These are phyloP conservation scores for Caerostris darwini DNA, from an alignment of 1,140 invertebrate species.

Conservation along the genomic window DNA sequence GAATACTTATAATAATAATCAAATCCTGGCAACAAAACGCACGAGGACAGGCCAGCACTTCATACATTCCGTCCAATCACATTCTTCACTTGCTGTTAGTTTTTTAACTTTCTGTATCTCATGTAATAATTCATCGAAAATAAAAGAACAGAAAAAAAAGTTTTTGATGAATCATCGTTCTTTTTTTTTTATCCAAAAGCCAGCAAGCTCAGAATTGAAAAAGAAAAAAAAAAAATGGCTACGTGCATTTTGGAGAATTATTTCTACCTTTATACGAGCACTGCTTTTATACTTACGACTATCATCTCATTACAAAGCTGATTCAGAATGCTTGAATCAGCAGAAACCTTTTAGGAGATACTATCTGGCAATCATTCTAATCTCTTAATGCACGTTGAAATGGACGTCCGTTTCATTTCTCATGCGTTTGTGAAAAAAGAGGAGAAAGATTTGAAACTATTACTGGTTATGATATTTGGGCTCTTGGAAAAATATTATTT, in stretches of 20 bases:
- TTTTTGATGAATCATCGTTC: constrained; percentile 4
- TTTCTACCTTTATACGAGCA: constrained; percentile 4
- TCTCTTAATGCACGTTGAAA: not conserved
- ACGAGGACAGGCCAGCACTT: not conserved
- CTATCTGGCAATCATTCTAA: not conserved
- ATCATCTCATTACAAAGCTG: constrained; percentile 12
- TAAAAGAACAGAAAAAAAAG: not conserved
- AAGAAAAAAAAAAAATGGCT: not conserved
- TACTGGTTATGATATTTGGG: not conserved
- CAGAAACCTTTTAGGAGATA: constrained; percentile 22
- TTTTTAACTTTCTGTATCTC: not conserved
- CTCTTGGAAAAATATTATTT: not conserved
- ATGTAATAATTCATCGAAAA: not conserved
- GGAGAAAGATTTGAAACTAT: not conserved
- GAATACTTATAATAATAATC: not conserved
- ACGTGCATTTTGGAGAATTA: not conserved
- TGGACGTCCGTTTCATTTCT: not conserved
- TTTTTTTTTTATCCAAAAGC: not conserved
- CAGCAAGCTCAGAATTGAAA: not conserved
- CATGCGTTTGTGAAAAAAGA: not conserved
- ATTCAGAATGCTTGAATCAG: not conserved
- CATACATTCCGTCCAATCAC: not conserved
- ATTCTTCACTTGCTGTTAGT: not conserved
- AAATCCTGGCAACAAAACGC: not conserved
- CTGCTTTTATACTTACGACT: not conserved